A percentile compares a stretch with the other conserved stretches of the same genome.
phyloP scores from a whole-genome alignment of 2,888 invertebrate genomes.

The Diogma glabrata region DNA sequence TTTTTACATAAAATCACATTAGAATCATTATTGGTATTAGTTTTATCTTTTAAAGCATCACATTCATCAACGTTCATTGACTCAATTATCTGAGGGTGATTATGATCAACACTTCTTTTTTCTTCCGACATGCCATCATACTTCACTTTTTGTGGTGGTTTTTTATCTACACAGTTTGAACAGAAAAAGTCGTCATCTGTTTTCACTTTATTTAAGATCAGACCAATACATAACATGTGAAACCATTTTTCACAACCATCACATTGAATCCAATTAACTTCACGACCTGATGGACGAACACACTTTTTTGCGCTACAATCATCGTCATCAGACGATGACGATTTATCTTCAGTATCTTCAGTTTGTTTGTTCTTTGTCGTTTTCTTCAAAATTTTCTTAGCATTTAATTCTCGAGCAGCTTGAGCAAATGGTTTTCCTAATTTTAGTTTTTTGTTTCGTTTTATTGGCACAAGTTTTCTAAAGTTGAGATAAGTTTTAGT shows the following conservation, averaged over 20 bases:
- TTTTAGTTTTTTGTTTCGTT: background rate
- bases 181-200: slow-evolving; percentile 84
- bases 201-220: slow-evolving; percentile 67
- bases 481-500: too few relatives aligned
- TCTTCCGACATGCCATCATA: too few relatives aligned
- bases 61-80: too few relatives aligned
- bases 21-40: too few relatives aligned
- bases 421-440: slow-evolving; percentile 3
- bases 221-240: slow-evolving; percentile 90
- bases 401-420: background rate
- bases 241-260: slow-evolving; percentile 97
- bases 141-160: slow-evolving; percentile 12
- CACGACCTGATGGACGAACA: slow-evolving; percentile 67
- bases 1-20: too few relatives aligned
- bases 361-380: background rate
- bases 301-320: slow-evolving; percentile 64
- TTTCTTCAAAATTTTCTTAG: slow-evolving; percentile 3
- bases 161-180: slow-evolving; percentile 39
- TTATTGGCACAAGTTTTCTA: background rate
- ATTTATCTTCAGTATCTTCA: slow-evolving; percentile 27
- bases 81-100: too few relatives aligned
- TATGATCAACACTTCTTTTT: too few relatives aligned
- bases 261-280: slow-evolving; percentile 96
- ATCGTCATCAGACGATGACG: slow-evolving; percentile 43
- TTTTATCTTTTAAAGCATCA: too few relatives aligned